Base-by-base conservation (phyloP, 1,140 invertebrate species). In the Cyclina sinensis region DNA sequence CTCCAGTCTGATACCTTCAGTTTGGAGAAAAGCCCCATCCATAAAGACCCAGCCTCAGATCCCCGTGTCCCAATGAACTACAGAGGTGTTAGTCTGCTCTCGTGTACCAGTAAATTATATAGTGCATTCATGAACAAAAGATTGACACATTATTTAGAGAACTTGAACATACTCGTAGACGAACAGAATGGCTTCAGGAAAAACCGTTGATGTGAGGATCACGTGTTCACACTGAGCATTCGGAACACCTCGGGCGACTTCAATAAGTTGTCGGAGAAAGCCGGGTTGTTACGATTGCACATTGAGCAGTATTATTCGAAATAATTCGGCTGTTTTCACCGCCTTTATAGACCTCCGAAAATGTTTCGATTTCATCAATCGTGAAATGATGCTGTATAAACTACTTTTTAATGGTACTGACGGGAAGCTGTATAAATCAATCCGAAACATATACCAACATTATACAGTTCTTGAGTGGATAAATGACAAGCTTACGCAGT, bases 11-110 rank as follows among this genome's bases (percentile, higher is more conserved):
- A 84, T 84, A 30, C 81, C 81, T 12, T 84, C 59, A 32, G 35
- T 70, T 46, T 84, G 81, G 81, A 68, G 81, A 30, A 68, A 70
- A 43, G 39, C 81, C 81, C 57, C 7, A 84, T 84, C 24, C 32
- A 68, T 68, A 84, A 84, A 39, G 62, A 84, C 48, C 9, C n/a
- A 46, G 9, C 12, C 11, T 43, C n/a, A n/a, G n/a, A 70, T 32
- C 18, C 32, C 43, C 12, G 81, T 21, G 39, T 84, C 21, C 62
- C 81, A 18, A 16, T 84, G n/a, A 68, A 70, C 48, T 84, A 84
- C 27, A 11, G 32, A 70, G 59, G n/a, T n/a, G n/a, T n/a, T n/a
- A n/a, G n/a, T n/a, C n/a, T n/a, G n/a, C n/a, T n/a, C n/a, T n/a
- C n/a, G n/a, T n/a, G n/a, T n/a, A n/a, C n/a, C n/a, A n/a, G n/a